Percentiles rank a stretch among this genome's conserved stretches.
Evolutionary conservation across 2,113 vertebrate species (phyloP).

Genomic region (Otus sunia): DNA sequence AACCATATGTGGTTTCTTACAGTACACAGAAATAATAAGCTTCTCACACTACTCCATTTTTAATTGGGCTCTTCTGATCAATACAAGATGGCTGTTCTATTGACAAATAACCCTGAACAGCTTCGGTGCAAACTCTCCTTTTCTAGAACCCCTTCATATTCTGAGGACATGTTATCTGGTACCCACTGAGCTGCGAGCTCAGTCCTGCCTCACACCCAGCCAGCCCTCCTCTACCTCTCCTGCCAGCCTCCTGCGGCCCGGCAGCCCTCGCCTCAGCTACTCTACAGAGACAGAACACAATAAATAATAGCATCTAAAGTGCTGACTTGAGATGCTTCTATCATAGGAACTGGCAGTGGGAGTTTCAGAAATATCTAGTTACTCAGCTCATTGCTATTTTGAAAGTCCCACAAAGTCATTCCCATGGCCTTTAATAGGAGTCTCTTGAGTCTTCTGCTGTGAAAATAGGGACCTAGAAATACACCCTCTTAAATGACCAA

Average conservation of each 20-base stretch:
- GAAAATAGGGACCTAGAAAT: not conserved
- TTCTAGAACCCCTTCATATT: not conserved
- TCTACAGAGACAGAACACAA: not conserved
- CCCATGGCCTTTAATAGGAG: conserved; percentile 63
- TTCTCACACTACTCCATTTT: not conserved
- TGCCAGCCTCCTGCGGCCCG: accelerated
- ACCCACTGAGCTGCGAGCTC: accelerated
- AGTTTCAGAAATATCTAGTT: not conserved
- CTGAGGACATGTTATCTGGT: not conserved
- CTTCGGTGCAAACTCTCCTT: not conserved
- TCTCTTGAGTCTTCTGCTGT: not conserved
- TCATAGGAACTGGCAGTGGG: conserved; percentile 33
- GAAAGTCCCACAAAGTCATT: conserved; percentile 51
- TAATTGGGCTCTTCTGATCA: not conserved
- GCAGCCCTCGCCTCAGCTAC: accelerated
- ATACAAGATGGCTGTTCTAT: accelerated
- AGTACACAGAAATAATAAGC: not conserved
- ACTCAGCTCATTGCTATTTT: not conserved
- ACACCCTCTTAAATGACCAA: conserved; percentile 22
- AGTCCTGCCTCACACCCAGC: not conserved
- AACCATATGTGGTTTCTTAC: not conserved
- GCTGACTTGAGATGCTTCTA: conserved; percentile 10
- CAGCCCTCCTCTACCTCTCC: not conserved
- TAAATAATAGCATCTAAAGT: not conserved
- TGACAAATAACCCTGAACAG: not conserved